Evolutionary conservation across 2,113 vertebrate genomes (phyloP), one percentile per base, ranked within the genome.

Genomic region (Nannobrachium achirus): DNA sequence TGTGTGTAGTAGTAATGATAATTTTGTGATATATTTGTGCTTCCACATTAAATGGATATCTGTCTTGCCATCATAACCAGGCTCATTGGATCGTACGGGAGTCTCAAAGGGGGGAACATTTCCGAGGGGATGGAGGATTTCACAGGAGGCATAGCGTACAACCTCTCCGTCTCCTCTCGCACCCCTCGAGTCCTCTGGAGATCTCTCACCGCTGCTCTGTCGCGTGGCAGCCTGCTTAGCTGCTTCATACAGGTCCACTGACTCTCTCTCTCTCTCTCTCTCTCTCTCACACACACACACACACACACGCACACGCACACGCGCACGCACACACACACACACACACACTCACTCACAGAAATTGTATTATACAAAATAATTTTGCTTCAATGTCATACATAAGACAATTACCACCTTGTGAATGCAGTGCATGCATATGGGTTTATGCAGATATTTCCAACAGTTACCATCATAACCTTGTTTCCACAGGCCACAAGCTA

Each of bases 51-150:
- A 33, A 33, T 33, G 56, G 15, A 50, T 16, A 25, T 50, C 50
- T 16, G 42, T 61, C 68, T 52, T 69, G 52, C 67, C 42, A 81
- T 20, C 68, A 0, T 60, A 5, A 68, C 49, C 45, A 95, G 94
- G 88, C 74, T 95, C 16, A 76, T 89, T 0, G 93, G 94, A 10
- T 91, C 82, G 11, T 95, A 95, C 1, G 76, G 83, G 41, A 91
- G 92, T 73, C 86, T 95, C 74, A 91, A 89, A 57, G 93, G 93
- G 5, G 94, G 94, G 0, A 92, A 91, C 40, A 93, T 94, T 57
- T 92, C 94, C 0, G 94, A 94, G 73, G 93, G 90, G 10, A 93
- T 95, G 93, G 93, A 94, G 71, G 94, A 95, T 59, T 94, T 95
- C 72, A 94, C 93, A 0, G 93, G 94, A 0, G 94, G 94, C 18